Conservation (phyloP, 1,140 invertebrate genomes). For the Propsilocerus akamusi region DNA sequence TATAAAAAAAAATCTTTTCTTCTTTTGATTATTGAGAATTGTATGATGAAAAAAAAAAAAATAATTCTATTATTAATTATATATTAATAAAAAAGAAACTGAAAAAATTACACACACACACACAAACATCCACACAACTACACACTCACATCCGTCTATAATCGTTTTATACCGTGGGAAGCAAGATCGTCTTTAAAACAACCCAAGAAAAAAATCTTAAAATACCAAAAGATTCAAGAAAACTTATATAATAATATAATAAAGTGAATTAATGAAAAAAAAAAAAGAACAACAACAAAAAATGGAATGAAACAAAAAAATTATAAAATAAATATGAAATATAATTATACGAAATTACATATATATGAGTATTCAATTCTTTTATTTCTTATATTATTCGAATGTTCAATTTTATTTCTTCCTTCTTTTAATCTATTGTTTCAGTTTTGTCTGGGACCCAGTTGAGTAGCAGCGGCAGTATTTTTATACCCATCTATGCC, state of each 20-base stretch:
- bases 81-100: not conserved
- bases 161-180: not conserved
- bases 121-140: not conserved
- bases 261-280: not conserved
- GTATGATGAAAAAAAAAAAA: not conserved
- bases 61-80: slow-evolving; percentile 1
- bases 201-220: not conserved
- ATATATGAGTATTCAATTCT: slow-evolving; percentile 1
- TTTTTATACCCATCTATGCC: too few relatives aligned
- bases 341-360: slow-evolving; percentile 1
- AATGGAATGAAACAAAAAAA: slow-evolving; percentile 4
- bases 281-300: not conserved
- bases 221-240: not conserved
- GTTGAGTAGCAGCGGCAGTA: too few relatives aligned
- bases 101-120: not conserved
- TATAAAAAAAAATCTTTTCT: not conserved
- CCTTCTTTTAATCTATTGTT: too few relatives aligned
- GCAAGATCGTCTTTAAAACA: not conserved
- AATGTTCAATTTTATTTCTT: too few relatives aligned
- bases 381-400: not conserved
- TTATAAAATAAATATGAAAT: not conserved
- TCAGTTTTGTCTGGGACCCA: too few relatives aligned
- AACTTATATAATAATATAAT: not conserved
- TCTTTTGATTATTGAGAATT: not conserved
- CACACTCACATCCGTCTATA: not conserved